A percentile compares a stretch with the other conserved stretches of the same genome.
Conservation (phyloP, 2,113 vertebrate genomes). For the Urocynchramus pylzowi region DNA sequence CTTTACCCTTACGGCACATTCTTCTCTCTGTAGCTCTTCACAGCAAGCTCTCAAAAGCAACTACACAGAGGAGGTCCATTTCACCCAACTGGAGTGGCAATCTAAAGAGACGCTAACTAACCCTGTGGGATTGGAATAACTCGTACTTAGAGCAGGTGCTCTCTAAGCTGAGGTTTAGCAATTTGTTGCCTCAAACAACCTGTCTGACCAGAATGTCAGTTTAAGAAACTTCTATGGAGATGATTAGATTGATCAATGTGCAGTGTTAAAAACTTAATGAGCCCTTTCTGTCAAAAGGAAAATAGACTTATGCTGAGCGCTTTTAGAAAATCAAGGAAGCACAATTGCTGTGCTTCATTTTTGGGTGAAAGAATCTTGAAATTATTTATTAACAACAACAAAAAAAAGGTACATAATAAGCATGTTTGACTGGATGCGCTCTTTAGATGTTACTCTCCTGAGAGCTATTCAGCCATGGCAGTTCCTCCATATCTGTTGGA, state of each 20-base stretch:
- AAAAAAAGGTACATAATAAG: neutral
- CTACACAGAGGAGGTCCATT: neutral
- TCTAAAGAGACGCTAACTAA: neutral
- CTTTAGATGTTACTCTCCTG: neutral
- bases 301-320: fast-evolving
- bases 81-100: neutral
- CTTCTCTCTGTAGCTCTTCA: neutral
- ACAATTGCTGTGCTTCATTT: neutral
- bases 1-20: neutral
- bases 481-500: fast-evolving
- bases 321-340: fast-evolving
- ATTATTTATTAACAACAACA: neutral
- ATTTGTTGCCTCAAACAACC: neutral
- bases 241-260: neutral
- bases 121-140: neutral
- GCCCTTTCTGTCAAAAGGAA: neutral
- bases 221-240: neutral
- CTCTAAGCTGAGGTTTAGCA: neutral
- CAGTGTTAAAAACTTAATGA: neutral
- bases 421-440: neutral
- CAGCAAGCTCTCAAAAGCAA: neutral
- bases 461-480: fast-evolving
- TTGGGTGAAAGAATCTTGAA: neutral
- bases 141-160: neutral
- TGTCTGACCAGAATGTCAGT: neutral